Evolutionary conservation across 2,797 vertebrate genomes (phyloP).

Genomic region (Garrulus glandarius): DNA sequence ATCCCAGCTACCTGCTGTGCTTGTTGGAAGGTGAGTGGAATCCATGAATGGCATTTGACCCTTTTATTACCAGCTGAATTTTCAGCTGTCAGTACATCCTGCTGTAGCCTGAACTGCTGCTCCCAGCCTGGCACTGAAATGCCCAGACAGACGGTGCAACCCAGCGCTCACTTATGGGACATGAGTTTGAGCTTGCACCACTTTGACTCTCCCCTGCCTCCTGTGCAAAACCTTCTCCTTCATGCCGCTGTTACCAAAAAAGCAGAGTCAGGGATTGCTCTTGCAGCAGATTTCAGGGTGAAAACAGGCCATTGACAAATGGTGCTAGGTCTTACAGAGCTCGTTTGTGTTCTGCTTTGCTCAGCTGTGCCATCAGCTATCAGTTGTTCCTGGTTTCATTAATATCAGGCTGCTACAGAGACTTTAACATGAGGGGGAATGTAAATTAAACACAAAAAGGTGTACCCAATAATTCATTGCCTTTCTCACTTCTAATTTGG

Average conservation of each 20-base stretch:
- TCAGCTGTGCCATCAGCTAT: background rate
- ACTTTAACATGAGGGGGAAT: background rate
- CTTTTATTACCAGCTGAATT: background rate
- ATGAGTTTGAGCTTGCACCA: background rate
- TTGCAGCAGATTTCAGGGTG: background rate
- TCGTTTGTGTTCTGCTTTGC: background rate
- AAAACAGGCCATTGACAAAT: background rate
- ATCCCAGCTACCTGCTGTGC: background rate
- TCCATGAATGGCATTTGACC: too few relatives aligned
- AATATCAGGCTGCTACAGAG: background rate
- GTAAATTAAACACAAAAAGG: conserved; percentile 1
- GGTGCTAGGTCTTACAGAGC: background rate
- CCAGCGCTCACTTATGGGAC: rapidly evolving
- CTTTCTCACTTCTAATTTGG: background rate
- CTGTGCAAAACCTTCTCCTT: background rate
- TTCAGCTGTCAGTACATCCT: background rate
- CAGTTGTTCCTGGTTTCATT: background rate
- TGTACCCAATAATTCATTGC: background rate
- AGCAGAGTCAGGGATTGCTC: background rate
- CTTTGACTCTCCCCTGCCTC: background rate
- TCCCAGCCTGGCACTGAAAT: background rate
- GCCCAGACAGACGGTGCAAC: background rate
- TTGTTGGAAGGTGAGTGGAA: background rate
- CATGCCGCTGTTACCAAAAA: background rate
- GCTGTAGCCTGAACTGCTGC: background rate